Evolutionary conservation across 2,797 vertebrate species (phyloP), one percentile per base, ranked within the genome.

Genomic region (Gallirallus australis): DNA sequence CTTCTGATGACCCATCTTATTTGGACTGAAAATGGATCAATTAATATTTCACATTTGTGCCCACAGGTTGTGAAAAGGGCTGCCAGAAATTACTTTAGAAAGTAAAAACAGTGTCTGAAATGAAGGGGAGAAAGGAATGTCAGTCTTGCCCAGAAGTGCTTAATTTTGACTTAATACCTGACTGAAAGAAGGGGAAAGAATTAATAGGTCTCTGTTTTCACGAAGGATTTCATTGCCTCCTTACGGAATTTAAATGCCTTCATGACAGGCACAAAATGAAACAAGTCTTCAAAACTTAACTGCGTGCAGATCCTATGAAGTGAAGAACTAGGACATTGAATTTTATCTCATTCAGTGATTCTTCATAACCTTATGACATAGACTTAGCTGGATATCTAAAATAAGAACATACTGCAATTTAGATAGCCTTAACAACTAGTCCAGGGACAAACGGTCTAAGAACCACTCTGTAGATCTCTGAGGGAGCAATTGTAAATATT

Each of bases 401-500:
- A 95, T 93, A 94, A 91, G 56, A 94, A 89, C 37, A 17, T 70
- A 35, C 35, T 82, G 61, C 45, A 87, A 65, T 77, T 93, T 89
- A 90, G 39, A 40, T 82, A 75, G 72, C 61, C 69, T 90, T 96
- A 97, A 92, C 61, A 94, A 76, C 30, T 42, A 91, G 68, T 57
- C 60, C 61, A 86, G 72, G 81, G 82, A 89, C 31, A 77, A 86
- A 63, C 65, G 30, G 25, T 53, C 59, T 75, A 37, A 94, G 33
- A 96, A 95, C 12, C 39, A 89, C 8, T 35, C 65, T 93, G 27
- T 53, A 66, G 56, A 71, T 96, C 65, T 97, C 82, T 19, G 37
- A 94, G 37, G 47, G 87, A 96, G 70, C 57, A 96, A 82, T 65
- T 86, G 79, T 42, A 96, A 94, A 86, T 96, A 93, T 94, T 94